Conservation (phyloP, 2,113 vertebrate species). For the Ictidomys tridecemlineatus region DNA sequence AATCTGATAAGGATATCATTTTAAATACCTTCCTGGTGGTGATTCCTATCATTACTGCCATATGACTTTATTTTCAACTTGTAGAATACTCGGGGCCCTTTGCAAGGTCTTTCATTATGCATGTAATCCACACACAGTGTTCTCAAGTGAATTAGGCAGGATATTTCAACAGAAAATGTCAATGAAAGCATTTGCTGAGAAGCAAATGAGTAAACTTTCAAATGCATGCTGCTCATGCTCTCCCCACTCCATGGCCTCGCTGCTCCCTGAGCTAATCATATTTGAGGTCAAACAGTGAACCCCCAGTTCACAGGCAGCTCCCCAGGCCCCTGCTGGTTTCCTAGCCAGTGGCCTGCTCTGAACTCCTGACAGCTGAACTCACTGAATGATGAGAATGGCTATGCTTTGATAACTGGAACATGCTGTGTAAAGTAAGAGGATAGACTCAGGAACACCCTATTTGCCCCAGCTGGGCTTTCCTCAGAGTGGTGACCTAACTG, state of each 20-base stretch:
- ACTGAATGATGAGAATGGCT: not conserved
- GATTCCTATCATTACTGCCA: not conserved
- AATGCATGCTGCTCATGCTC: not conserved
- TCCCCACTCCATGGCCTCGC: not conserved
- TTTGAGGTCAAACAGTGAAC: not conserved
- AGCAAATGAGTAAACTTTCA: not conserved
- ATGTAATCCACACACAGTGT: not conserved
- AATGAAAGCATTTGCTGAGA: not conserved
- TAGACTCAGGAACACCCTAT: conserved; percentile 12
- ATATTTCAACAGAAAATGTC: conserved; percentile 43
- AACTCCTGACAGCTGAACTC: conserved; percentile 25
- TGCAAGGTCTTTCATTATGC: not conserved
- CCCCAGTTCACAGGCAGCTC: not conserved
- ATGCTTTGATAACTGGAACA: conserved; percentile 44
- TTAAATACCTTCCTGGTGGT: not conserved
- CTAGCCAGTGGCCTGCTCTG: not conserved
- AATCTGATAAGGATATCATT: not conserved
- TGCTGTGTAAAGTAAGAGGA: conserved; percentile 22
- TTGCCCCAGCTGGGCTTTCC: conserved; percentile 7
- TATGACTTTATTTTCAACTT: not conserved
- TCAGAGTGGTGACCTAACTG: conserved; percentile 46
- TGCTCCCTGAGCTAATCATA: not conserved
- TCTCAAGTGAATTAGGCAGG: not conserved
- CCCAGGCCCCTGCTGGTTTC: not conserved
- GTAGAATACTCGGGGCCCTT: not conserved